These are phyloP conservation scores for Rousettus leschenaultii DNA, from an alignment of 2,113 vertebrate genomes.

Conservation along the genomic window DNA sequence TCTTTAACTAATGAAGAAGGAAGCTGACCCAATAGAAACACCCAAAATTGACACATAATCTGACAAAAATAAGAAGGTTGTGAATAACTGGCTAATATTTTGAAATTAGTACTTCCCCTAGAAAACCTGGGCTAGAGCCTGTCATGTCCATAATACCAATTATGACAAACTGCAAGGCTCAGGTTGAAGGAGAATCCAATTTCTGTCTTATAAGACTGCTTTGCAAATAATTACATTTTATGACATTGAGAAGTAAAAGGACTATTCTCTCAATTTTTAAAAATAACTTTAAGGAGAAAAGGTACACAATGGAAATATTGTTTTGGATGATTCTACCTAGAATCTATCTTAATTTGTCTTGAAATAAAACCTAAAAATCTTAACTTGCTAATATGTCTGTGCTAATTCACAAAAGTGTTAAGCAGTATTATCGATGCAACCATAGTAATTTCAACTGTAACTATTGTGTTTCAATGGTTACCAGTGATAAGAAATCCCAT, in stretches of 20 bases:
- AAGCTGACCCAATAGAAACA: not conserved
- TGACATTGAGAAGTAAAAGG: not conserved
- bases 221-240: not conserved
- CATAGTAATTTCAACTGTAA: not conserved
- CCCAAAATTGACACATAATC: not conserved
- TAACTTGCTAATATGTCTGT: not conserved
- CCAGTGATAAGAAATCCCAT: not conserved
- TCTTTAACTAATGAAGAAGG: not conserved
- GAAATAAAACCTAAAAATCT: constrained; percentile 17
- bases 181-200: not conserved
- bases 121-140: not conserved
- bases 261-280: not conserved
- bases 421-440: not conserved
- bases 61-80: not conserved
- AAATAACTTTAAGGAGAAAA: constrained; percentile 15
- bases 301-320: not conserved
- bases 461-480: not conserved
- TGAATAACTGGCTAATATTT: not conserved
- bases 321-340: not conserved
- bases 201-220: not conserved
- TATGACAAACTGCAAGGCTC: not conserved
- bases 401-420: not conserved
- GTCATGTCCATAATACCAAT: not conserved
- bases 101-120: not conserved
- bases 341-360: not conserved